A percentile compares a stretch with the other conserved stretches of the same genome.
These are phyloP conservation scores for Harlomillsia oculata DNA, from an alignment of 1,140 invertebrate species.

Conservation along the genomic window DNA sequence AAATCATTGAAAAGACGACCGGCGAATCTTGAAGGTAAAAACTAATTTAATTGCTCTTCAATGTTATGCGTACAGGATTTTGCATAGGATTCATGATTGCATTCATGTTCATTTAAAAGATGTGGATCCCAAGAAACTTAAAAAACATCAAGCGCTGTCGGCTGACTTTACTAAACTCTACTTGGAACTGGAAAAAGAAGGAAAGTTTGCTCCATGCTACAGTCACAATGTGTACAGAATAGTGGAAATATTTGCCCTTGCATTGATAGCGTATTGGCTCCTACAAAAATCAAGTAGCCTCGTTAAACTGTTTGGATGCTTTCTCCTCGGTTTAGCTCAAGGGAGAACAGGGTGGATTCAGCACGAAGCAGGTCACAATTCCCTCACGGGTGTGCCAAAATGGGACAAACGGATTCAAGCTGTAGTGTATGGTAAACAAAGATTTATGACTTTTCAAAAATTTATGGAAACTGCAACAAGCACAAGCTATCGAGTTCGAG, in stretches of 20 bases:
- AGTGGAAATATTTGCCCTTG: conserved; percentile 16
- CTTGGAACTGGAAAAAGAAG: conserved; percentile 29
- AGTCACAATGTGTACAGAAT: conserved; percentile 18
- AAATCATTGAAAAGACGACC: conserved; percentile 14
- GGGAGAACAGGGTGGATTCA: conserved; percentile 26
- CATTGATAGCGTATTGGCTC: conserved; percentile 8
- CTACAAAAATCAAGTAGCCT: conserved; percentile 1
- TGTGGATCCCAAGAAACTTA: conserved; percentile 12
- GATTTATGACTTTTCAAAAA: too few species aligned
- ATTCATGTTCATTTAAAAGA: too few species aligned
- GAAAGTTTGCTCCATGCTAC: conserved; percentile 23
- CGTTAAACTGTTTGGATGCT: conserved; percentile 19
- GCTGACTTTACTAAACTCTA: conserved; percentile 32
- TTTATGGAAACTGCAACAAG: too few species aligned
- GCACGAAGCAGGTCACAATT: conserved; percentile 28
- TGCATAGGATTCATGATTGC: too few species aligned
- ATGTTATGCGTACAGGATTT: too few species aligned
- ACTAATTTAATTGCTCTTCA: too few species aligned
- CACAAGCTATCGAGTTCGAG: too few species aligned
- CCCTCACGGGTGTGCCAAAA: conserved; percentile 24
- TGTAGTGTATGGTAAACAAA: background rate
- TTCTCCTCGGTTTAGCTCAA: conserved; percentile 17
- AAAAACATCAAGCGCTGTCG: conserved; percentile 23
- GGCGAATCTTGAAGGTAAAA: conserved; percentile 3
- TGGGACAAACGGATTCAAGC: conserved; percentile 7